Evolutionary conservation across 2,797 vertebrate genomes (phyloP), one percentile per base, ranked within the genome.

Genomic region (Hybognathus amarus): DNA sequence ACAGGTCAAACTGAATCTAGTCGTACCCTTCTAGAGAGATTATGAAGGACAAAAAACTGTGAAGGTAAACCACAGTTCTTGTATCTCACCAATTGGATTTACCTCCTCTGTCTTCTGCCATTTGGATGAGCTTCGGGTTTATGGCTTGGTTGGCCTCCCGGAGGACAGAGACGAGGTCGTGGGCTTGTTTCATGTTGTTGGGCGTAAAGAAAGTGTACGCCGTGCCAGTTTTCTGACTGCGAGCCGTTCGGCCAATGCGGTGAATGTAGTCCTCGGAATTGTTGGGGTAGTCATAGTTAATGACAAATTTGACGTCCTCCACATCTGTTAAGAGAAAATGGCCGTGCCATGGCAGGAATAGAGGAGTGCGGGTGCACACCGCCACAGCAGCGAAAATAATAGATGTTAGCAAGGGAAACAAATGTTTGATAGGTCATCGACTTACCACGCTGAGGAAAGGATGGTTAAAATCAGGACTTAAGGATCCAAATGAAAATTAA

Each of bases 251-350:
- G 93, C 98, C 98, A 94, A 99, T 99, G 92, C 97, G 97, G 94
- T 99, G 98, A 94, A 99, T 99, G 97, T 99, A 99, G 94, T 99
- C 98, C 96, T 99, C 98, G 90, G 98, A 99, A 95, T 97, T 98
- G 97, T 99, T 99, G 93, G 98, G 98, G 96, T 99, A 99, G 97
- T 99, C 97, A 96, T 96, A 99, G 96, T 99, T 99, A 96, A 99
- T 99, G 96, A 99, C 98, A 97, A 99, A 99, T 97, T 99, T 99
- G 93, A 99, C 97, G 92, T 99, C 98, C 95, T 99, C 98, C 92
- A 99, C 98, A 97, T 99, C 98, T 99, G 98, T 96, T 96, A 96
- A 94, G 90, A 92, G 74, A 42, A 84, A 74, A 67, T 27, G 67
- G 76, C 54, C 71, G 86, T 76, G 80, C 83, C 47, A 85, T 47